Conservation (phyloP, 2,797 vertebrate species). For the Aselliscus stoliczkanus region DNA sequence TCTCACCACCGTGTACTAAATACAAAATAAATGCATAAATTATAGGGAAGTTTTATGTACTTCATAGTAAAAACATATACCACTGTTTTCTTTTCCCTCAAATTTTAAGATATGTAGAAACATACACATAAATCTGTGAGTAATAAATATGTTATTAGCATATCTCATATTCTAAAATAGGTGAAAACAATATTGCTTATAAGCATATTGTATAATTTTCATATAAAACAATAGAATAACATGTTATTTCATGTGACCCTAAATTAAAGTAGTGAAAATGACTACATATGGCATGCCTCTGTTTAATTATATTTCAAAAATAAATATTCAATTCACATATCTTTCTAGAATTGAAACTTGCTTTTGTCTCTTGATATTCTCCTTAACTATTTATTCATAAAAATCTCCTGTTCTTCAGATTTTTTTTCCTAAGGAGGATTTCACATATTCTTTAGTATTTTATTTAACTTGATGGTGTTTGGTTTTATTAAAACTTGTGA, state of each 20-base stretch:
- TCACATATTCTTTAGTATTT: background rate
- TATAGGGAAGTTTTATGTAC: background rate
- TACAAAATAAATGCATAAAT: background rate
- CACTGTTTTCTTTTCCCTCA: background rate
- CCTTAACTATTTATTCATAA: background rate
- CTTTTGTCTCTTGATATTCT: background rate
- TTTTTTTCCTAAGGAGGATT: background rate
- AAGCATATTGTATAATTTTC: background rate
- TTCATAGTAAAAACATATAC: background rate
- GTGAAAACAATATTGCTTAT: background rate
- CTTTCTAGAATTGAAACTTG: background rate
- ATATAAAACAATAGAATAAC: background rate
- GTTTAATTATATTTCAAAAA: conserved; percentile 25
- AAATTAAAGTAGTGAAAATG: background rate
- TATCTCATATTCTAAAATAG: background rate
- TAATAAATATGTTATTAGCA: background rate
- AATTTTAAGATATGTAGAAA: background rate
- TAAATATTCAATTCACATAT: background rate
- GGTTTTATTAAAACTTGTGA: background rate
- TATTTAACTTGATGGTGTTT: background rate
- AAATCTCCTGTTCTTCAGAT: background rate
- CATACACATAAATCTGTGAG: background rate
- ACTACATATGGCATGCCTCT: background rate
- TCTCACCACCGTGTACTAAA: background rate
- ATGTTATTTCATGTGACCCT: background rate